phyloP scores from a whole-genome alignment of 2,797 vertebrate species.

The Anguilla megastoma region DNA sequence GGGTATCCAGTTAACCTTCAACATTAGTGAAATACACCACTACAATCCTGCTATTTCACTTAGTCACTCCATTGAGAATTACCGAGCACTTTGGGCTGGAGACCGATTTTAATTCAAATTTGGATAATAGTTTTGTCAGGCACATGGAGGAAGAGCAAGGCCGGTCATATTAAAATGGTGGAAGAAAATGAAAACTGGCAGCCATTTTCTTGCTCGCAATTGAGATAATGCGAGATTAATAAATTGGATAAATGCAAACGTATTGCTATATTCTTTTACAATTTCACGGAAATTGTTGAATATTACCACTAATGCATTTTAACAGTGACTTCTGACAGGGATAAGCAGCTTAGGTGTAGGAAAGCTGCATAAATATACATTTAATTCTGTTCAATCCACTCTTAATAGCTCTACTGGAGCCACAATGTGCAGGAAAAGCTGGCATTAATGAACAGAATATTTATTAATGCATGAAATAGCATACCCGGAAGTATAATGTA shows the following conservation, averaged over 20 bases:
- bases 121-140: neutral
- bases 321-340: neutral
- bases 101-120: too few relatives aligned
- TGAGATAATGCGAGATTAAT: neutral
- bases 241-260: constrained; percentile 2
- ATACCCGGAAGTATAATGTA: neutral
- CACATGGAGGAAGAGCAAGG: neutral
- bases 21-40: neutral
- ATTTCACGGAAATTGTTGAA: neutral
- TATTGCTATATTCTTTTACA: neutral
- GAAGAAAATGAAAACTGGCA: neutral
- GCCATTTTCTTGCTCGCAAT: neutral
- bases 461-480: neutral
- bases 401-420: neutral
- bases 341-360: neutral
- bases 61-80: neutral
- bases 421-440: neutral
- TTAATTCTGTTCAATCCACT: neutral
- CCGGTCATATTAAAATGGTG: neutral
- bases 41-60: neutral
- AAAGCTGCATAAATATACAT: neutral
- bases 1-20: neutral
- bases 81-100: neutral
- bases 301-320: neutral
- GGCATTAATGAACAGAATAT: neutral